Conservation (phyloP, 2,797 vertebrate species). For the Iguana delicatissima region DNA sequence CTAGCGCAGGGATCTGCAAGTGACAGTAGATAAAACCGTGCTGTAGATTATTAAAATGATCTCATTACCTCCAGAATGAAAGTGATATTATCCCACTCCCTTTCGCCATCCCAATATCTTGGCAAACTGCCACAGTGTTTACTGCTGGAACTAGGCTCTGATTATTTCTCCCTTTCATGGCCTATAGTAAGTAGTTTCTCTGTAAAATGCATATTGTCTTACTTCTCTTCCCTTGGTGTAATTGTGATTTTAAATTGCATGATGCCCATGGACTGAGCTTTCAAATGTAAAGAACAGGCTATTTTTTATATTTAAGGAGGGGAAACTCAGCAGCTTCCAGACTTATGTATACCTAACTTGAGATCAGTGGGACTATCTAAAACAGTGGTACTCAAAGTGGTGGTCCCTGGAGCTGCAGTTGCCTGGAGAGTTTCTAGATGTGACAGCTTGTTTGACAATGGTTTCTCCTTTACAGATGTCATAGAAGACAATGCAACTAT, state of each 20-base stretch:
- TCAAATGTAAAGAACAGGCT: neutral
- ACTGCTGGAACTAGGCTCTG: slow-evolving; percentile 94
- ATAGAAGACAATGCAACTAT: too few species aligned
- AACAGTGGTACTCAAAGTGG: too few species aligned
- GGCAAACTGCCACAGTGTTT: slow-evolving; percentile 94
- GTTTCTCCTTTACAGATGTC: too few species aligned
- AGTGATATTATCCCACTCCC: slow-evolving; percentile 88
- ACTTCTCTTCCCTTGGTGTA: neutral
- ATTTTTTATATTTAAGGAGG: slow-evolving; percentile 37
- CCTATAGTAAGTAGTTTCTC: slow-evolving; percentile 86
- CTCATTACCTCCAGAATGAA: slow-evolving; percentile 89
- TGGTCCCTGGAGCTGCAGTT: too few species aligned
- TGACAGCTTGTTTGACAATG: too few species aligned
- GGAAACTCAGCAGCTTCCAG: neutral
- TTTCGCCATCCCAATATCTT: slow-evolving; percentile 93
- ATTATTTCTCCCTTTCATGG: slow-evolving; percentile 95
- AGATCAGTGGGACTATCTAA: neutral
- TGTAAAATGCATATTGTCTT: slow-evolving; percentile 24
- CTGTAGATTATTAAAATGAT: slow-evolving; percentile 7
- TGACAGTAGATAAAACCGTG: too few species aligned
- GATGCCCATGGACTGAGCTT: neutral
- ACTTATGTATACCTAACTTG: neutral
- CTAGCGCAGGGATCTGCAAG: neutral
- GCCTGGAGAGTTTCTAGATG: too few species aligned
- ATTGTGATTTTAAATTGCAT: neutral